A percentile compares a stretch with the other conserved stretches of the same genome.
phyloP scores from a whole-genome alignment of 2,797 vertebrate genomes.

The Hippopotamyrus pictus region DNA sequence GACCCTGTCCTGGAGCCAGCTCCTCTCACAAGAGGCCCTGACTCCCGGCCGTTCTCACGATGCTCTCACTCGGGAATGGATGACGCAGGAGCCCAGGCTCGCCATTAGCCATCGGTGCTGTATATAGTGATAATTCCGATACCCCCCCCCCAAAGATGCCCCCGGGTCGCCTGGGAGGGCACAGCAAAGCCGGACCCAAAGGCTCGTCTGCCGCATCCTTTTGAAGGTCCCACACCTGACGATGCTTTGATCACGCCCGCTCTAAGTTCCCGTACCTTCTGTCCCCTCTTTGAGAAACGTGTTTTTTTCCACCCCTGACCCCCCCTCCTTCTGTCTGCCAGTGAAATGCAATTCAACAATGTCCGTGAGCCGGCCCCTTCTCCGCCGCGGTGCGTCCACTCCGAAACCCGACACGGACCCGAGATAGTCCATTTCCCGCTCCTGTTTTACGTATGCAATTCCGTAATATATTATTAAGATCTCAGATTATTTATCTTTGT shows the following conservation, averaged over 20 bases:
- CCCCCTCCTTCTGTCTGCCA: neutral
- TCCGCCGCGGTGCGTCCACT: slow-evolving; percentile 3
- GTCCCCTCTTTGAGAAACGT: neutral
- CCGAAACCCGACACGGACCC: neutral
- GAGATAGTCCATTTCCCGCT: slow-evolving; percentile 20
- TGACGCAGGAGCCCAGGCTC: neutral
- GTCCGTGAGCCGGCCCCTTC: neutral
- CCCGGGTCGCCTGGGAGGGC: neutral
- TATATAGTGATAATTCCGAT: neutral
- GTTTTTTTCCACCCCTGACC: neutral
- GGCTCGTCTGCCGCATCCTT: neutral
- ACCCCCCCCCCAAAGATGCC: neutral
- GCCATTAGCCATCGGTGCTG: neutral
- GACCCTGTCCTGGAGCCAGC: neutral
- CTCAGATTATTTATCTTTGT: slow-evolving; percentile 54
- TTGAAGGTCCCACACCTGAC: neutral
- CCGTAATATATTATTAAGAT: slow-evolving; percentile 47
- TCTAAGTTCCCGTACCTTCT: neutral
- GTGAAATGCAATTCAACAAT: slow-evolving; percentile 41
- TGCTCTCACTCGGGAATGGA: neutral
- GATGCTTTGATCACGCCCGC: slow-evolving; percentile 6
- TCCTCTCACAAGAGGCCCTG: neutral
- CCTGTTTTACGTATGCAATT: slow-evolving; percentile 38
- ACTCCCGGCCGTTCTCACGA: neutral
- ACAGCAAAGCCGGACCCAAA: slow-evolving; percentile 1